These are phyloP conservation scores for Netelia virgata DNA, from an alignment of 2,888 invertebrate species.

Conservation along the genomic window DNA sequence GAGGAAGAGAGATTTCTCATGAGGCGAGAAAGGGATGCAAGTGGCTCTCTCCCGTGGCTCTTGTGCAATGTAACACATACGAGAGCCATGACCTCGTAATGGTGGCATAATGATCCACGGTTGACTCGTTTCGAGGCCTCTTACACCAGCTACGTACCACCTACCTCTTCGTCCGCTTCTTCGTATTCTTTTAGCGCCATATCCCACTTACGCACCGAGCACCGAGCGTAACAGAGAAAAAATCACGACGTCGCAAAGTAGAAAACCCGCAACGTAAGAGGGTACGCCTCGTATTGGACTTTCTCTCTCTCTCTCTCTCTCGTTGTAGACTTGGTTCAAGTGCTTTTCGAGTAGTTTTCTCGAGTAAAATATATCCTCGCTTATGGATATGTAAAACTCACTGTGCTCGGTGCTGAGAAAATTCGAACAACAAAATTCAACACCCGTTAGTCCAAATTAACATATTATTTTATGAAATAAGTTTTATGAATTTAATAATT, in stretches of 20 bases:
- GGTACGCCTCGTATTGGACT: neutral
- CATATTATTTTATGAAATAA: neutral
- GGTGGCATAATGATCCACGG: slow-evolving; percentile 56
- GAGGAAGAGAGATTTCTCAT: slow-evolving; percentile 1
- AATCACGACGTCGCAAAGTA: neutral
- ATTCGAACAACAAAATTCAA: neutral
- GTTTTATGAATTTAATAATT: neutral
- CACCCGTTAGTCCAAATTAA: neutral
- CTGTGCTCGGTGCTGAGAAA: neutral
- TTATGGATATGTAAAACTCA: neutral
- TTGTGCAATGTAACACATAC: slow-evolving; percentile 52
- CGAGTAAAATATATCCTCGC: too few species aligned
- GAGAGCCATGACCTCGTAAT: slow-evolving; percentile 61
- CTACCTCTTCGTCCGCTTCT: neutral
- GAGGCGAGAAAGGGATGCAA: slow-evolving; percentile 13
- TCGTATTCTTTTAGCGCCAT: neutral
- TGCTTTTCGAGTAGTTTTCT: neutral
- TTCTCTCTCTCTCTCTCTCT: neutral
- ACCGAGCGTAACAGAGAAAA: neutral
- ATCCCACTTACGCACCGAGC: neutral
- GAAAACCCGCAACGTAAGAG: neutral
- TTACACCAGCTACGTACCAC: slow-evolving; percentile 11
- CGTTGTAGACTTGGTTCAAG: neutral
- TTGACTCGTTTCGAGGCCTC: slow-evolving; percentile 37
- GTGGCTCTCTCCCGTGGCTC: slow-evolving; percentile 11